These are phyloP conservation scores for Chalcosyrphus nemorum DNA, from an alignment of 2,888 invertebrate species.

Conservation along the genomic window DNA sequence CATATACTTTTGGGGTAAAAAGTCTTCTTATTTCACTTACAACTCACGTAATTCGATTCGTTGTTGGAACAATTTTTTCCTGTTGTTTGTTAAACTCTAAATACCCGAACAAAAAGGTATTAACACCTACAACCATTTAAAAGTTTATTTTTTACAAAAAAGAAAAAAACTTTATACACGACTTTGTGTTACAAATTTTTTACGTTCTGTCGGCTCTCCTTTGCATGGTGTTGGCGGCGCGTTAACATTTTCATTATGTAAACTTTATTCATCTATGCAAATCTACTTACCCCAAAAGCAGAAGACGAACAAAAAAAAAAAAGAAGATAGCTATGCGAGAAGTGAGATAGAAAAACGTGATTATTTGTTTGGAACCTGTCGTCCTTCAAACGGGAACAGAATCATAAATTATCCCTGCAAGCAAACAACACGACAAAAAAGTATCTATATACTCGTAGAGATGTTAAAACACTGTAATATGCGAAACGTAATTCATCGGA, in stretches of 20 bases:
- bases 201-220: neutral
- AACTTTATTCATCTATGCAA: constrained; percentile 73
- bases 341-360: constrained; percentile 72
- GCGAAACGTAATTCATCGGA: constrained; percentile 71
- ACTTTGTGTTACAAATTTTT: constrained; percentile 61
- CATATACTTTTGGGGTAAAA: constrained; percentile 10
- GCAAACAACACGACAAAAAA: constrained; percentile 27
- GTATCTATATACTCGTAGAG: constrained; percentile 26
- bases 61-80: constrained; percentile 40
- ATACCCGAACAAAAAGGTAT: constrained; percentile 71
- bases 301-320: constrained; percentile 11
- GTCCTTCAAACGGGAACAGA: constrained; percentile 70
- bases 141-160: constrained; percentile 25
- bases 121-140: constrained; percentile 70
- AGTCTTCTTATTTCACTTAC: constrained; percentile 61
- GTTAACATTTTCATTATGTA: constrained; percentile 72
- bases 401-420: constrained; percentile 67
- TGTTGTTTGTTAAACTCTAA: constrained; percentile 60
- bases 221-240: neutral
- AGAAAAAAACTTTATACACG: constrained; percentile 47
- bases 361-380: constrained; percentile 73
- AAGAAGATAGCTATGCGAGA: constrained; percentile 42
- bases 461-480: constrained; percentile 53
- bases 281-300: constrained; percentile 57
- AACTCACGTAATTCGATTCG: constrained; percentile 72